Evolutionary conservation across 2,797 vertebrate genomes (phyloP), one percentile per base, ranked within the genome.

Genomic region (Alca torda): DNA sequence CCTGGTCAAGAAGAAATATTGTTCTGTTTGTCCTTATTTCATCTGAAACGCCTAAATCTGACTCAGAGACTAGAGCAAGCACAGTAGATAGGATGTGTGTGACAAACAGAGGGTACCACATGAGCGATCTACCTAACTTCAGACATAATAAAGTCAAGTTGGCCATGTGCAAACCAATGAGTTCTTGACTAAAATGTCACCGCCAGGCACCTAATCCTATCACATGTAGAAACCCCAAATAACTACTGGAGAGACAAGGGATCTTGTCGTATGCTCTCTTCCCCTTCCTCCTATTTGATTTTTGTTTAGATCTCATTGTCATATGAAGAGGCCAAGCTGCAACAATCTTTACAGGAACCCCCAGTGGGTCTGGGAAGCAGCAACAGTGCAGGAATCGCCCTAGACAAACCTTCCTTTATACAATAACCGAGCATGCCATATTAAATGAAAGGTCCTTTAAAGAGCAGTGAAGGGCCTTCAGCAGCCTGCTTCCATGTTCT

Each of bases 361-460:
- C 93, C 65, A 84, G 90, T 68, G 65, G 78, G 23, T 51, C 25
- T 90, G 87, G 70, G 89, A 96, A 96, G 93, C 60, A 80, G 72
- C 25, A 88, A 50, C 90, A 78, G 41, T 45, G 63, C 76, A 97
- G 92, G 96, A 94, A 95, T 96, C 31, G 48, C 88, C 93, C 81
- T 39, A 93, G 92, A 98, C 96, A 98, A 98, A 96, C 59, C 81
- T 78, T 91, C 95, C 93, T 98, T 98, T 98, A 98, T 98, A 90
- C 88, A 84, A 69, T 7, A 89, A 84, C 16, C 51, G 51, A 84
- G 90, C 87, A 96, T 80, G 94, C 76, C 57, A 35, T 48, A 26
- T 25, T 87, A 94, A 97, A 98, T 97, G 93, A 98, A 98, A 97
- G 97, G 96, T 93, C 75, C 92, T 97, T 97, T 98, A 98, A 97